A percentile compares a stretch with the other conserved stretches of the same genome.
phyloP scores from a whole-genome alignment of 2,797 vertebrate genomes.

The Muraenolepis orangiensis region DNA sequence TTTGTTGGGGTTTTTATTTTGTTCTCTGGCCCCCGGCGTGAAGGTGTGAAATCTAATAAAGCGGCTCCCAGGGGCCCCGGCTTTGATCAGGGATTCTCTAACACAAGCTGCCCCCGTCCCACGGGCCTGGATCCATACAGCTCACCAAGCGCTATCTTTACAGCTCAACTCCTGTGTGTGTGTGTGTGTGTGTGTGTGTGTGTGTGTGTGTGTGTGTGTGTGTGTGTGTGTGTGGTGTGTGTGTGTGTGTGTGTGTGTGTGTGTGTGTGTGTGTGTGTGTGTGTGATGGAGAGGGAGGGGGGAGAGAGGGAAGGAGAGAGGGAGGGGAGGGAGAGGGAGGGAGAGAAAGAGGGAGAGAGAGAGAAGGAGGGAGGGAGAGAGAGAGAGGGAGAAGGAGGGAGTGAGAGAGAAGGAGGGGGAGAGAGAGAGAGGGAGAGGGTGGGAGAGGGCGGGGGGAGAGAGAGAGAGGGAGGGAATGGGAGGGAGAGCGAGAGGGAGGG shows the following conservation, averaged over 20 bases:
- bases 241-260: slow-evolving; percentile 28
- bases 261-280: slow-evolving; percentile 27
- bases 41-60: slow-evolving; percentile 80
- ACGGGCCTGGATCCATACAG: slow-evolving; percentile 65
- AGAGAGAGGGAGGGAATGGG: too few relatives aligned
- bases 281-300: too few relatives aligned
- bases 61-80: slow-evolving; percentile 67
- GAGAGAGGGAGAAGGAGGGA: slow-evolving; percentile 30
- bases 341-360: slow-evolving; percentile 33
- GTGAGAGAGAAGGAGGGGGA: too few relatives aligned
- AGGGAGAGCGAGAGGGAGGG: neutral
- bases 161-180: slow-evolving; percentile 62
- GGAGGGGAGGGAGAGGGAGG: neutral
- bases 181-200: slow-evolving; percentile 16
- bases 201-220: slow-evolving; percentile 26
- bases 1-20: slow-evolving; percentile 63
- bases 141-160: slow-evolving; percentile 72
- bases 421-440: neutral
- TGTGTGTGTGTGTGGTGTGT: neutral
- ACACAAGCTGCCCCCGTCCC: slow-evolving; percentile 72
- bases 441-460: too few relatives aligned
- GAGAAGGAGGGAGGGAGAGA: neutral
- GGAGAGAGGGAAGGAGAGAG: neutral
- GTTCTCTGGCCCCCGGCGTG: slow-evolving; percentile 58
- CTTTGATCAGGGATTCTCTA: slow-evolving; percentile 79